Evolutionary conservation across 2,797 vertebrate species (phyloP), one percentile per base, ranked within the genome.

Genomic region (Alca torda): DNA sequence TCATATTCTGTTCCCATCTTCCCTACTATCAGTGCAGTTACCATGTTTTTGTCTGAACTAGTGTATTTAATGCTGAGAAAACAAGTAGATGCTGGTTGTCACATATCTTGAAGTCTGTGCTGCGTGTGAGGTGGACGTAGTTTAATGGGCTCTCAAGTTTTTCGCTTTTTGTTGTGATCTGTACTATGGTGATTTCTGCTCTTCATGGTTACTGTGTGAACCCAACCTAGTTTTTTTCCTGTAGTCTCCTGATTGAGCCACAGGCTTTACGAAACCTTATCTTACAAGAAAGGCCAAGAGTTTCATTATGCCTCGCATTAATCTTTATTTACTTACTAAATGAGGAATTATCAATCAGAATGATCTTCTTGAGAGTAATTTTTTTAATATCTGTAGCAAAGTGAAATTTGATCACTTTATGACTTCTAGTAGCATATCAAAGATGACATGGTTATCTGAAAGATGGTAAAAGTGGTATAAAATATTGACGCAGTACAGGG

Each of bases 21-120:
- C 15, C 13, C 28, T 63, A 3, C 17, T 83, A 0, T 39, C 39
- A 53, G 24, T 67, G 43, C 9, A 77, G 39, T 87, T 73, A 13
- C 18, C 37, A 0, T 31, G 24, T n/a, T 26, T 18, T 89, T 89
- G 78, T 31, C 41, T 45, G 48, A 92, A 23, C 16, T n/a, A 28
- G 9, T 1, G 1, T 31, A 11, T 63, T 53, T 87, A 20, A 59
- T 46, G 43, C 39, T 18, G 15, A 67, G 48, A 70, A n/a, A 21
- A 53, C 33, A 26, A 28, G 21, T 37, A 57, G 59, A 8, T 33
- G 41, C 11, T 69, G 43, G 4, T 67, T 74, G 23, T 61, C 8
- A 1, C 0, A 0, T 31, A 15, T 14, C 26, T 33, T 67, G 50
- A 60, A 51, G 25, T 68, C 60, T 69, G 53, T 79, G n/a, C 13